Evolutionary conservation across 2,888 invertebrate genomes (phyloP).

Genomic region (Folsomia candida): DNA sequence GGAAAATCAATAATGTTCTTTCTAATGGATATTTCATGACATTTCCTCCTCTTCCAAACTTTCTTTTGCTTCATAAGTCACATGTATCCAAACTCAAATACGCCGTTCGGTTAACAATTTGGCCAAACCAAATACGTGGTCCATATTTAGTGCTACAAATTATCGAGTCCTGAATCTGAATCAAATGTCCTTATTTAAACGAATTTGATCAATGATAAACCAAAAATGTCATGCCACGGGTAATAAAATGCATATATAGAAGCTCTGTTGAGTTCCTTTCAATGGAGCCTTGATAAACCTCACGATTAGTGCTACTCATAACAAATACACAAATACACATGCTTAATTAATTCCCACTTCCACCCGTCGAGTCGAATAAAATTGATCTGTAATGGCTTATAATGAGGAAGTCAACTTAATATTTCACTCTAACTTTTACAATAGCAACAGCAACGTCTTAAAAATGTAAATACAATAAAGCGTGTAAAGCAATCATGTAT

Average conservation of each 20-base stretch:
- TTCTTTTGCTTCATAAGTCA: constrained; percentile 16
- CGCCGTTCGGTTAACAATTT: too few relatives aligned
- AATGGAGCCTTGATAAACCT: neutral
- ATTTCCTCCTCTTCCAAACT: constrained; percentile 32
- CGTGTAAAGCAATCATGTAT: neutral
- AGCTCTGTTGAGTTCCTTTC: too few relatives aligned
- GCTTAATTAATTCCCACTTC: neutral
- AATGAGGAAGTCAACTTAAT: neutral
- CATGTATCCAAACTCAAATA: too few relatives aligned
- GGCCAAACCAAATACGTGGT: too few relatives aligned
- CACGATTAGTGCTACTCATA: neutral
- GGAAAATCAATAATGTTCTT: constrained; percentile 44
- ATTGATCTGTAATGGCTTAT: neutral
- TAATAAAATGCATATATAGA: too few relatives aligned
- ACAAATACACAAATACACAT: neutral
- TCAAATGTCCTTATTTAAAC: too few relatives aligned
- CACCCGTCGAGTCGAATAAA: neutral
- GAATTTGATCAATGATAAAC: too few relatives aligned
- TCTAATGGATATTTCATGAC: constrained; percentile 47
- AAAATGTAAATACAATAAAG: neutral
- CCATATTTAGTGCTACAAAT: too few relatives aligned
- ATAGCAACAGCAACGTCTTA: too few relatives aligned
- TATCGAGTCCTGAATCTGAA: too few relatives aligned
- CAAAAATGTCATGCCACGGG: too few relatives aligned
- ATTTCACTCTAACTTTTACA: neutral